Evolutionary conservation across 2,888 invertebrate species (phyloP).

Genomic region (Caenorhabditis sp.): DNA sequence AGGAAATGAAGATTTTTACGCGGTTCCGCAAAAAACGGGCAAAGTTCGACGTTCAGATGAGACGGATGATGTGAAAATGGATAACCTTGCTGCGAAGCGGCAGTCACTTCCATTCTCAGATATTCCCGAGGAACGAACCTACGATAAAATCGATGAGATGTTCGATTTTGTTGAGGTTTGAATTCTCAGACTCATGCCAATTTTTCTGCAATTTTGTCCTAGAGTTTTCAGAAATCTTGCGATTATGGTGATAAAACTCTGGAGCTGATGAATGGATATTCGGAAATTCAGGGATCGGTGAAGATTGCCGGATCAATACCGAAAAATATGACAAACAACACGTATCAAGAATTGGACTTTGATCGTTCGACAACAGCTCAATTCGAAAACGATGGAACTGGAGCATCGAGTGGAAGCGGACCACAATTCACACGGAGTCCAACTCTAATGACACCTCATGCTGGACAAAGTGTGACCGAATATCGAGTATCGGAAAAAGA

Average conservation of each 20-base stretch:
- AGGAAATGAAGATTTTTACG: conserved; percentile 19
- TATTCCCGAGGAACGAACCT: conserved; percentile 39
- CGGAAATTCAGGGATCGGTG: conserved; percentile 12
- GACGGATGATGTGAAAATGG: neutral
- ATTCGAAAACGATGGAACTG: conserved; percentile 30
- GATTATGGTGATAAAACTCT: conserved; percentile 29
- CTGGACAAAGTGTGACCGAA: conserved; percentile 41
- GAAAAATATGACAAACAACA: conserved; percentile 12
- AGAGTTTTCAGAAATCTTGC: conserved; percentile 7
- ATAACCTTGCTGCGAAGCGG: neutral
- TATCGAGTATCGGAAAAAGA: conserved; percentile 38
- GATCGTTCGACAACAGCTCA: conserved; percentile 22
- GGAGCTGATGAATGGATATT: conserved; percentile 21
- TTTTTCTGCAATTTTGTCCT: neutral
- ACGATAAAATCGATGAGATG: conserved; percentile 44
- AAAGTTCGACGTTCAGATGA: neutral
- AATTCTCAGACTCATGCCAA: neutral
- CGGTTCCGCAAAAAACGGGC: conserved; percentile 11
- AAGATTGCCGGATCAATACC: neutral
- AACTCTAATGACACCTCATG: conserved; percentile 39
- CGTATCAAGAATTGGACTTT: conserved; percentile 33
- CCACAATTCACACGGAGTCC: conserved; percentile 38
- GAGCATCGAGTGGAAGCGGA: conserved; percentile 5
- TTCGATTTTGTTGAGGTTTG: conserved; percentile 47
- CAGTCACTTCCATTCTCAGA: conserved; percentile 39